A percentile compares a stretch with the other conserved stretches of the same genome.
Conservation (phyloP, 2,113 vertebrate genomes). For the Misgurnus anguillicaudatus region DNA sequence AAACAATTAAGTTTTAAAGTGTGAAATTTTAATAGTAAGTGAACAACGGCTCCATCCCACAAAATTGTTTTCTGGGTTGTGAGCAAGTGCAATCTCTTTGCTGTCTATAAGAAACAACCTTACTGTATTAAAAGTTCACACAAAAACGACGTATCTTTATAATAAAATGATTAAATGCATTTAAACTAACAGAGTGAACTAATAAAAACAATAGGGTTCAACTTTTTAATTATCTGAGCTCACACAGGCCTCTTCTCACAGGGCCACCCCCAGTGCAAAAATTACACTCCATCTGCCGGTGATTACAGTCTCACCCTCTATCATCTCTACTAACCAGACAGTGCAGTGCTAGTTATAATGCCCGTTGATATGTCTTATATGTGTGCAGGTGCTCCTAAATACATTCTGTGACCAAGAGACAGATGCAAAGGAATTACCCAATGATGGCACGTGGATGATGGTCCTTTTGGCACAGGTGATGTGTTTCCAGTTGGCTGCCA, state of each 20-base stretch:
- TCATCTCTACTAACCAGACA: slow-evolving; percentile 36
- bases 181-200: slow-evolving; percentile 89
- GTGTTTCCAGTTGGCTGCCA: slow-evolving; percentile 99
- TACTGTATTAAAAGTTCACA: slow-evolving; percentile 2
- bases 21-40: not conserved
- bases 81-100: no score
- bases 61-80: no score
- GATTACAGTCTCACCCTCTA: slow-evolving; percentile 99
- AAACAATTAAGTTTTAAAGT: not conserved
- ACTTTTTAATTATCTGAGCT: slow-evolving; percentile 99
- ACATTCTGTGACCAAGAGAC: not conserved
- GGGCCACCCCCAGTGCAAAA: slow-evolving; percentile 99
- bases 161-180: slow-evolving; percentile 99
- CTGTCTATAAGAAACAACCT: no score
- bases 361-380: not conserved
- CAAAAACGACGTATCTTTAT: slow-evolving; percentile 73
- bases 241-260: slow-evolving; percentile 98
- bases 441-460: slow-evolving; percentile 98
- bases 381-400: not conserved
- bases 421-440: slow-evolving; percentile 86
- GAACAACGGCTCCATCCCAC: not conserved
- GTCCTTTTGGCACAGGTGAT: slow-evolving; percentile 97
- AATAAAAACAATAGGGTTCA: slow-evolving; percentile 92
- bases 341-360: not conserved
- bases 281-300: slow-evolving; percentile 99